Conservation (phyloP, 2,888 invertebrate genomes). For the Muschampia plurimacula region DNA sequence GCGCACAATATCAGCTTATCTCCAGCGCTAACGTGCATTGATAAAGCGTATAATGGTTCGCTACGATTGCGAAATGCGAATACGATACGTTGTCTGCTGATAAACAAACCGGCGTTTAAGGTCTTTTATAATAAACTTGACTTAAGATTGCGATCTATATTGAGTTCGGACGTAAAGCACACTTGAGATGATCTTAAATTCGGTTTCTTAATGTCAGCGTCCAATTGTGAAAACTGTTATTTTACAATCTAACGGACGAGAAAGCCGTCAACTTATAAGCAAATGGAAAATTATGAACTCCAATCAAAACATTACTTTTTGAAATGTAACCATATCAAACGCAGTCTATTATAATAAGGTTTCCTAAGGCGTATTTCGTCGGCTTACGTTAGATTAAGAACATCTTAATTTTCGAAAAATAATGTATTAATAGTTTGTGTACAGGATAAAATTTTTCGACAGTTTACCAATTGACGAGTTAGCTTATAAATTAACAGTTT, state of each 20-base stretch:
- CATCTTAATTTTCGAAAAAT: neutral
- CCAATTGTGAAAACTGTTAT: too few species aligned
- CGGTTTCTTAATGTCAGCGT: too few species aligned
- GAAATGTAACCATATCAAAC: neutral
- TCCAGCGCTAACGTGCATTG: conserved; percentile 6
- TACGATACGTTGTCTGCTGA: neutral
- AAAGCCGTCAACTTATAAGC: neutral
- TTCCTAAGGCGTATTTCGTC: neutral
- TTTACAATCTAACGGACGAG: too few species aligned
- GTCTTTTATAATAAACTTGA: too few species aligned
- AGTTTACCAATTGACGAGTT: neutral
- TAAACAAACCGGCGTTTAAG: neutral
- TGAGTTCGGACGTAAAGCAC: neutral
- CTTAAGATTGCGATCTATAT: neutral
- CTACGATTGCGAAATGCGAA: conserved; percentile 10
- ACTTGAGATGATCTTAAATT: too few species aligned
- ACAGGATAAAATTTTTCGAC: neutral
- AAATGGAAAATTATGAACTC: neutral
- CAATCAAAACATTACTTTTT: neutral
- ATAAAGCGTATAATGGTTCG: conserved; percentile 8
- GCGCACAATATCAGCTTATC: conserved; percentile 3
- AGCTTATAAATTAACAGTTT: neutral
- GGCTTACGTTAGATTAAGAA: neutral
- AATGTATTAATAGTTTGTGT: neutral
- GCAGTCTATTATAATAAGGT: neutral